phyloP scores from a whole-genome alignment of 2,888 invertebrate genomes.

The Pharmacophagus antenor region DNA sequence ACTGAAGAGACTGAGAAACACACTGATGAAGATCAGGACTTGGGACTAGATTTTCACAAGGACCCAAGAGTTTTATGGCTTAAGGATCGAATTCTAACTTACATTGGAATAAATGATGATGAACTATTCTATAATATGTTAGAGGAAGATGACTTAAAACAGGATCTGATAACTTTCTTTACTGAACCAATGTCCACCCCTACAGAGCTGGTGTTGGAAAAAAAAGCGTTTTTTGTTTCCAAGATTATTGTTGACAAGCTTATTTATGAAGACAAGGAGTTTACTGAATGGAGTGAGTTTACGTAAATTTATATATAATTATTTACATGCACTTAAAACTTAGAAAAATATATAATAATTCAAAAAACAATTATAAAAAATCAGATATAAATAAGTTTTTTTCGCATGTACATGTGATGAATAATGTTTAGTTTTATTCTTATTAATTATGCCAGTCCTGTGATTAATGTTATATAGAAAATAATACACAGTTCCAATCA shows the following conservation, averaged over 20 bases:
- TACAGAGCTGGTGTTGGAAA: slow-evolving; percentile 69
- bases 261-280: slow-evolving; percentile 85
- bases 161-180: slow-evolving; percentile 54
- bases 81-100: slow-evolving; percentile 81
- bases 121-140: slow-evolving; percentile 82
- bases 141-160: slow-evolving; percentile 74
- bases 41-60: slow-evolving; percentile 44
- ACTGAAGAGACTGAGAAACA: slow-evolving; percentile 28
- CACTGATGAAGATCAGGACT: slow-evolving; percentile 30
- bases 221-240: slow-evolving; percentile 83
- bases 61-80: slow-evolving; percentile 86
- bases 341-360: no score
- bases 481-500: no score
- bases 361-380: no score
- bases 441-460: no score
- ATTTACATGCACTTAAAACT: no score
- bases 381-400: no score
- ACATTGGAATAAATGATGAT: slow-evolving; percentile 78
- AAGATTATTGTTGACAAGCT: slow-evolving; percentile 87
- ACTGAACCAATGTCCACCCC: slow-evolving; percentile 48
- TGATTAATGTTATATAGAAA: no score
- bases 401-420: no score
- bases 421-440: no score
- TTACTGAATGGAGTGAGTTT: slow-evolving; percentile 86
- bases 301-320: no score